Evolutionary conservation across 2,797 vertebrate genomes (phyloP).

Genomic region (Hybognathus amarus): DNA sequence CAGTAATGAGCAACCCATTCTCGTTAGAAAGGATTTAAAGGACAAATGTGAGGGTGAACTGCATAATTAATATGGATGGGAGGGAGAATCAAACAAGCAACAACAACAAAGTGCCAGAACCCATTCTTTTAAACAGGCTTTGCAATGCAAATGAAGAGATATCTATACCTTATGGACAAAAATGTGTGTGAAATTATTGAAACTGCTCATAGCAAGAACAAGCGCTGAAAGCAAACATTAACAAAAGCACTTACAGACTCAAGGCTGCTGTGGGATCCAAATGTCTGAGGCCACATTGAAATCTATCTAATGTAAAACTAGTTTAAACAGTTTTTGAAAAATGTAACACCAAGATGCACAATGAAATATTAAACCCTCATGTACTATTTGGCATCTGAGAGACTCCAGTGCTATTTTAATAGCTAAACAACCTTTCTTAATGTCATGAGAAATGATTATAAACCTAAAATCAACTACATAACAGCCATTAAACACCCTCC

Average conservation of each 20-base stretch:
- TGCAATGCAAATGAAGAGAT: conserved; percentile 26
- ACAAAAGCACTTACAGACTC: neutral
- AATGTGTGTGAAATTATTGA: conserved; percentile 20
- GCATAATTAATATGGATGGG: neutral
- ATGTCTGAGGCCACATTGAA: neutral
- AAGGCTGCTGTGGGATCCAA: neutral
- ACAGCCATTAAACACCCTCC: neutral
- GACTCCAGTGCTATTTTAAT: neutral
- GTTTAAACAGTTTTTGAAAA: neutral
- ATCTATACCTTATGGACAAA: conserved; percentile 9
- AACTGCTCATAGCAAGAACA: neutral
- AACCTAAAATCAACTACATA: neutral
- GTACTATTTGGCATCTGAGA: neutral
- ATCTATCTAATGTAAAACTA: neutral
- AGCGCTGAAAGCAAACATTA: neutral
- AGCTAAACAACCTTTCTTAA: neutral
- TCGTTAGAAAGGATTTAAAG: conserved; percentile 7
- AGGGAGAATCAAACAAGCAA: conserved; percentile 1
- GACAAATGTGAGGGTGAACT: conserved; percentile 9
- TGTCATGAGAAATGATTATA: neutral
- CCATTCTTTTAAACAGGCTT: neutral
- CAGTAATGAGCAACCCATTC: neutral
- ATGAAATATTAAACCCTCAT: neutral
- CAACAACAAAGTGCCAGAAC: neutral
- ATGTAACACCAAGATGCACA: neutral